Evolutionary conservation across 2,113 vertebrate species (phyloP).

Genomic region (Boleophthalmus pectinirostris): DNA sequence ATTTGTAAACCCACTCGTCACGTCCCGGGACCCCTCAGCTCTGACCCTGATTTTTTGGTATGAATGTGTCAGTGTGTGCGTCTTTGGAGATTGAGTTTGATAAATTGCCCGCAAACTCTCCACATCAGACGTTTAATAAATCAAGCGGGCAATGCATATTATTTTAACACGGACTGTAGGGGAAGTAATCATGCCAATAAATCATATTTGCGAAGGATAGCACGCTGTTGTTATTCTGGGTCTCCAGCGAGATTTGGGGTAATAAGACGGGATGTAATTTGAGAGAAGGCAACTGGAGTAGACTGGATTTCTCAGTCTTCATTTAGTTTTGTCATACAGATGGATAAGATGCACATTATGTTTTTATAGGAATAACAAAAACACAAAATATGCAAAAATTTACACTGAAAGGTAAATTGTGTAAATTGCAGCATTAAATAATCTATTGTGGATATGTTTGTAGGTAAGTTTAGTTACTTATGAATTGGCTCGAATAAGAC

Average conservation of each 20-base stretch:
- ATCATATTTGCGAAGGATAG: constrained; percentile 72
- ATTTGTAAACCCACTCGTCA: constrained; percentile 57
- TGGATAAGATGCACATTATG: background rate
- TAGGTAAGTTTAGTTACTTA: too few species aligned
- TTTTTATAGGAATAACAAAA: background rate
- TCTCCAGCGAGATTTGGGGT: constrained; percentile 45
- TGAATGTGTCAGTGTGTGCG: constrained; percentile 53
- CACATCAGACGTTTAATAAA: constrained; percentile 75
- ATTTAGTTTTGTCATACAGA: constrained; percentile 15
- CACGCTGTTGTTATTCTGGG: constrained; percentile 60
- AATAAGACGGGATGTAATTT: constrained; percentile 58
- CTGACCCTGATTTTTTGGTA: constrained; percentile 72
- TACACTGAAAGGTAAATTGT: too few species aligned
- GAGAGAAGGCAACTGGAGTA: constrained; percentile 37
- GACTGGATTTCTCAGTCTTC: constrained; percentile 26
- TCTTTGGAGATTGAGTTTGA: constrained; percentile 77
- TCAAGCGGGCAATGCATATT: constrained; percentile 69
- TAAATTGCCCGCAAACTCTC: constrained; percentile 70
- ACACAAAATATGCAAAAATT: too few species aligned
- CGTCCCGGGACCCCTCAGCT: constrained; percentile 46
- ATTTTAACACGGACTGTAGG: constrained; percentile 58
- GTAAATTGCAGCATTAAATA: too few species aligned
- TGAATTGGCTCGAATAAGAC: too few species aligned
- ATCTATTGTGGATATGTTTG: too few species aligned
- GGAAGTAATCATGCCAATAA: constrained; percentile 73